Conservation (phyloP, 2,797 vertebrate genomes). For the Microctenopoma steveboyesi region DNA sequence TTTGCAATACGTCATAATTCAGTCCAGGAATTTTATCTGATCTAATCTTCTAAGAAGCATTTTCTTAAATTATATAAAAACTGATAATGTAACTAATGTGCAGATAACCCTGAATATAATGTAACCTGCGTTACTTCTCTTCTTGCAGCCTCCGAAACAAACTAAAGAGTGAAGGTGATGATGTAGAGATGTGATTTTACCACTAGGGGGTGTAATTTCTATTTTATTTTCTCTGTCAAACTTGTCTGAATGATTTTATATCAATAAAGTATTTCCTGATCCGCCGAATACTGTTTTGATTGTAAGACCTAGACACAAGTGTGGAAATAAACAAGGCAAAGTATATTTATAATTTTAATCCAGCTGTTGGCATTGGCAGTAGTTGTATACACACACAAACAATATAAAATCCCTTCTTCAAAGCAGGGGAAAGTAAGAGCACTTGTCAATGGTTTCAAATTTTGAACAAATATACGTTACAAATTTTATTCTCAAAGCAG, state of each 20-base stretch:
- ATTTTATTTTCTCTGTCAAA: neutral
- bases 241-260: conserved; percentile 20
- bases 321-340: conserved; percentile 44
- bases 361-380: conserved; percentile 81
- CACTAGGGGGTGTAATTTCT: conserved; percentile 27
- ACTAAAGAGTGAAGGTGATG: conserved; percentile 61
- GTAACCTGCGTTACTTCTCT: neutral
- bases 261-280: conserved; percentile 46
- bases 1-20: no score
- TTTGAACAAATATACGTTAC: conserved; percentile 49
- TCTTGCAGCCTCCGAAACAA: conserved; percentile 74
- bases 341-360: conserved; percentile 78
- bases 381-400: conserved; percentile 76
- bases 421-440: conserved; percentile 72
- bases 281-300: neutral
- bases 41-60: no score
- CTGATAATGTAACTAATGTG: neutral
- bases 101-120: neutral
- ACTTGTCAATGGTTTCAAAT: conserved; percentile 62
- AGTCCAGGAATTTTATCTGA: neutral
- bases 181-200: conserved; percentile 52
- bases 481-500: conserved; percentile 54
- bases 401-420: conserved; percentile 80
- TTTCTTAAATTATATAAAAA: neutral
- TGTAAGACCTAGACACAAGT: neutral